Evolutionary conservation across 2,113 vertebrate species (phyloP).

Genomic region (Harpagus bidentatus): DNA sequence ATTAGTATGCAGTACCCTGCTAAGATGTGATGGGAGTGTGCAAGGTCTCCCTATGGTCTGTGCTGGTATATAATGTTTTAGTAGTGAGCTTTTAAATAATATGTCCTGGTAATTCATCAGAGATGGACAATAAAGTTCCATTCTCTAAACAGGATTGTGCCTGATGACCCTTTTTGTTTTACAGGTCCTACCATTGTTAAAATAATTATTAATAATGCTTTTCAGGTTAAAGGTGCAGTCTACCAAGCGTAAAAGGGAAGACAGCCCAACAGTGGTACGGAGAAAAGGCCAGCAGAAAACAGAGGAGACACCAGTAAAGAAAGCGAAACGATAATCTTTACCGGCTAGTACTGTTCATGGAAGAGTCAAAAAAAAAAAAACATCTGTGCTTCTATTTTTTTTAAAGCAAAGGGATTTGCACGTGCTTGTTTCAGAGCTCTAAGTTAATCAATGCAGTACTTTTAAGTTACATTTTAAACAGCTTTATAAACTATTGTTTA

Average conservation of each 20-base stretch:
- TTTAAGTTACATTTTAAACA: slow-evolving; percentile 69
- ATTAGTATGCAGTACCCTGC: not conserved
- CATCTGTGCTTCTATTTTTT: slow-evolving; percentile 49
- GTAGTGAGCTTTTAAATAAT: not conserved
- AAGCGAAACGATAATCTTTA: slow-evolving; percentile 81
- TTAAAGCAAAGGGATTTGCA: slow-evolving; percentile 67
- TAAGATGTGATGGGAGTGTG: not conserved
- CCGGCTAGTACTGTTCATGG: not conserved
- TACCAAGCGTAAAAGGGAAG: slow-evolving; percentile 83
- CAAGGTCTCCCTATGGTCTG: not conserved
- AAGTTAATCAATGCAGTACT: slow-evolving; percentile 65
- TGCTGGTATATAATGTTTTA: not conserved
- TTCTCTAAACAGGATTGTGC: not conserved
- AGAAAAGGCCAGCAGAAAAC: slow-evolving; percentile 83
- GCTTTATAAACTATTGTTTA: slow-evolving; percentile 77
- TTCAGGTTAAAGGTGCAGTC: slow-evolving; percentile 79
- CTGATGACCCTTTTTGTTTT: not conserved
- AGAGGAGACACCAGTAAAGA: slow-evolving; percentile 82
- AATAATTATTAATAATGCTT: not conserved
- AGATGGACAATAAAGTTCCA: not conserved
- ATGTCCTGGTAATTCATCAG: not conserved
- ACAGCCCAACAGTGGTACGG: slow-evolving; percentile 80
- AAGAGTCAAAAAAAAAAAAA: not conserved
- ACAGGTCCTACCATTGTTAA: not conserved
- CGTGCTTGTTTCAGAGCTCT: slow-evolving; percentile 67